Base-by-base conservation (phyloP, 1,140 invertebrate species). In the Diorhabda carinulata region DNA sequence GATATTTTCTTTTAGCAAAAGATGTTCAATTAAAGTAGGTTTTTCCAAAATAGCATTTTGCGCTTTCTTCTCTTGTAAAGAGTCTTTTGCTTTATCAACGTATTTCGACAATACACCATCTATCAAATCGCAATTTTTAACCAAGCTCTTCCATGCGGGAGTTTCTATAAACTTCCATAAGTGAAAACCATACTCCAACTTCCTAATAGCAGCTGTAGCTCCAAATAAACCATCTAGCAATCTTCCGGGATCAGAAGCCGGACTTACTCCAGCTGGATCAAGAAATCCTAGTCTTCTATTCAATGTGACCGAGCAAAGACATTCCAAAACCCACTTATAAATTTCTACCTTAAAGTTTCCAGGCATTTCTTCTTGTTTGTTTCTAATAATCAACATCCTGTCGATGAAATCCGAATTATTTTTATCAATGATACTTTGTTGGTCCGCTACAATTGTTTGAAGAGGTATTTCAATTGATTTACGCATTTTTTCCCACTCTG, bases 151-250 rank as follows among this genome's bases (percentile, higher is more conserved):
- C 80, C 86, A 87, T 25, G 84, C 81, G 0, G 84, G 85, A 0
- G 90, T 91, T 4, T 86, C 75, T 41, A 88, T 81, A n/a, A 89
- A 83, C 77, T 89, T 87, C 90, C 90, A 92, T 6, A 88, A 70
- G 47, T 88, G 87, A 66, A 88, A 80, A 2, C 87, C 87, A 52
- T 64, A 64, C 5, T 62, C 61, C 10, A 10, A 9, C 25, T 7
- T 62, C 43, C 10, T n/a, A 10, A 43, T 44, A 5, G 61, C 61
- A 4, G 61, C 6, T 2, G 61, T 62, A 10, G 61, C 85, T 25
- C 83, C 81, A 44, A 77, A 82, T 25, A 90, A 76, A 0, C 87
- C 84, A 60, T 87, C 80, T 66, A 90, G 86, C 73, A 92, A 77
- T 78, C 82, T 82, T 3, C 84, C 79, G 40, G 85, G 81, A 60